These are phyloP conservation scores for Pygmarrhopalites habei DNA, from an alignment of 1,140 invertebrate genomes.

Conservation along the genomic window DNA sequence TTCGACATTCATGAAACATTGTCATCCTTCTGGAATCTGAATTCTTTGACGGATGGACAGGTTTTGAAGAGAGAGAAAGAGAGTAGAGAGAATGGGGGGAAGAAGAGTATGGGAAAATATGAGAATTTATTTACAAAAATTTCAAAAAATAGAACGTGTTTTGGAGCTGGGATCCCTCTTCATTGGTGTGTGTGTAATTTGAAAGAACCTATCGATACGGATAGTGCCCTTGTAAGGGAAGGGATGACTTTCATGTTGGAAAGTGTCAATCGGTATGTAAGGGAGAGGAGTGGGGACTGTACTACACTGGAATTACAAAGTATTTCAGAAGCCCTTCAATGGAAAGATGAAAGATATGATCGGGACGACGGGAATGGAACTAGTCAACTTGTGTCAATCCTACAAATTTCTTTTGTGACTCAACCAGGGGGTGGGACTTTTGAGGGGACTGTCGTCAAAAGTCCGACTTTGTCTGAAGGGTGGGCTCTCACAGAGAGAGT, in stretches of 20 bases:
- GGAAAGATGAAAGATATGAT: no score
- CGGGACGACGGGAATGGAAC: no score
- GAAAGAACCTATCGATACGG: conserved; percentile 54
- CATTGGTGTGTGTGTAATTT: conserved; percentile 90
- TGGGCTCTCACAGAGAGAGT: neutral
- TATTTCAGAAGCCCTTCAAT: conserved; percentile 54
- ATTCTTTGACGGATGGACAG: conserved; percentile 14
- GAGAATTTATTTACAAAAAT: conserved; percentile 47
- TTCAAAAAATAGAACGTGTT: conserved; percentile 64
- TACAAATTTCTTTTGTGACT: neutral
- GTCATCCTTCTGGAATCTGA: conserved; percentile 23
- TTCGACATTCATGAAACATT: conserved; percentile 44
- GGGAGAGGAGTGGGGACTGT: conserved; percentile 55
- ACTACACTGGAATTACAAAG: conserved; percentile 51
- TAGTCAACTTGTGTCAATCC: no score
- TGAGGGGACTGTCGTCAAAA: neutral
- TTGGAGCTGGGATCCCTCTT: conserved; percentile 65
- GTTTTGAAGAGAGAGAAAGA: neutral
- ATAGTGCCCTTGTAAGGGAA: conserved; percentile 47
- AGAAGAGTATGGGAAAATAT: conserved; percentile 8
- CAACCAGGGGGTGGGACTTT: neutral
- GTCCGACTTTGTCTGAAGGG: neutral
- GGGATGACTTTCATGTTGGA: conserved; percentile 25
- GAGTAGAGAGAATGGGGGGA: no score
- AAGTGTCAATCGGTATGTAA: conserved; percentile 58